These are phyloP conservation scores for Mythimna lalbum DNA, from an alignment of 2,888 invertebrate genomes.

Conservation along the genomic window DNA sequence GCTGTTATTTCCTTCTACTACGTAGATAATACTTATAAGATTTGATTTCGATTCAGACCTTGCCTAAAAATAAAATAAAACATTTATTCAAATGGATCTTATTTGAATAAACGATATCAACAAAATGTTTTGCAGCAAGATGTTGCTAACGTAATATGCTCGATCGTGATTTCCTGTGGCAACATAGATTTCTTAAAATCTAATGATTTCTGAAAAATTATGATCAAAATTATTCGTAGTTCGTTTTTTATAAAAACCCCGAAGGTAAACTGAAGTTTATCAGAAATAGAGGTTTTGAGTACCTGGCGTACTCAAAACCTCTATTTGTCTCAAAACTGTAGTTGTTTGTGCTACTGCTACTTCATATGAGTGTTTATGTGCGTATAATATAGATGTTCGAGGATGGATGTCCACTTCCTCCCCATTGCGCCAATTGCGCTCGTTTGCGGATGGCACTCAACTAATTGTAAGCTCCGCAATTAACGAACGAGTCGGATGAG, in stretches of 20 bases:
- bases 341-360: constrained; percentile 29
- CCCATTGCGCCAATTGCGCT: constrained; percentile 88
- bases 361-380: constrained; percentile 57
- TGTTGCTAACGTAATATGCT: constrained; percentile 40
- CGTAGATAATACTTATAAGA: neutral
- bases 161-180: constrained; percentile 27
- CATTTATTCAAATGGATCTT: constrained; percentile 38
- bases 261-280: neutral
- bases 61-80: constrained; percentile 28
- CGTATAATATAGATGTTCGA: constrained; percentile 72
- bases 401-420: constrained; percentile 87
- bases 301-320: neutral
- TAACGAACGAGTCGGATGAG: constrained; percentile 78
- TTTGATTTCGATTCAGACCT: constrained; percentile 14
- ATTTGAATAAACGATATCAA: constrained; percentile 33
- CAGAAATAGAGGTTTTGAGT: neutral
- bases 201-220: too few relatives aligned
- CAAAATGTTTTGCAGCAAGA: constrained; percentile 38
- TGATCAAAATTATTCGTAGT: neutral
- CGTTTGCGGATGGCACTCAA: constrained; percentile 83
- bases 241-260: neutral
- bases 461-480: constrained; percentile 87
- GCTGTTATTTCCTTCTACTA: neutral
- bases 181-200: constrained; percentile 1
- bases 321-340: too few relatives aligned